phyloP scores from a whole-genome alignment of 2,113 vertebrate genomes.

The Ornithorhynchus anatinus region DNA sequence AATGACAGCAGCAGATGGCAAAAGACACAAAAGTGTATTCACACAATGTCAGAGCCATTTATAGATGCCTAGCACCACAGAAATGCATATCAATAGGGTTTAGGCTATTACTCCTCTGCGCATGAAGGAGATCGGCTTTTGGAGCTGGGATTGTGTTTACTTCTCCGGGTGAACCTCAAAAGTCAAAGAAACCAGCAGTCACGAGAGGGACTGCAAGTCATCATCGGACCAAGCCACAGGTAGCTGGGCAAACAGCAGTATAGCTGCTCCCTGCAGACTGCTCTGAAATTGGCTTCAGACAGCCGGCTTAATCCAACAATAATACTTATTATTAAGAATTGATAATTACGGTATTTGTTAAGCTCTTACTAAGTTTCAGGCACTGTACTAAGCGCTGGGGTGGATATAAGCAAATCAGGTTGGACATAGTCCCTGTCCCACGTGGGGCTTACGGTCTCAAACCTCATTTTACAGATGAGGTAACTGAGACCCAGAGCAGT shows the following conservation, averaged over 20 bases:
- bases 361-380: too few relatives aligned
- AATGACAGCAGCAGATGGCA: constrained; percentile 79
- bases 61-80: constrained; percentile 11
- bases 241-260: background rate
- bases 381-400: too few relatives aligned
- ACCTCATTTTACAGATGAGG: too few relatives aligned
- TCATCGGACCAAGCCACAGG: constrained; percentile 27
- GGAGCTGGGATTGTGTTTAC: background rate
- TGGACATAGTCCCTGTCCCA: too few relatives aligned
- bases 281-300: too few relatives aligned
- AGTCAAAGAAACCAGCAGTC: background rate
- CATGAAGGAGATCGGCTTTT: background rate
- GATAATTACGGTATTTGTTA: too few relatives aligned
- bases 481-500: too few relatives aligned
- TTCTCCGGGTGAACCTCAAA: background rate
- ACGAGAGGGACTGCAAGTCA: background rate
- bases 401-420: too few relatives aligned
- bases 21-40: constrained; percentile 68
- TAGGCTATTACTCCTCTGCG: background rate
- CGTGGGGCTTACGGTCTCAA: too few relatives aligned
- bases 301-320: too few relatives aligned
- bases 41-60: constrained; percentile 54
- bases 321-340: too few relatives aligned
- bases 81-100: constrained; percentile 1
- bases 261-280: too few relatives aligned